Evolutionary conservation across 2,888 invertebrate species (phyloP), one percentile per base, ranked within the genome.

Genomic region (Hyalella azteca): DNA sequence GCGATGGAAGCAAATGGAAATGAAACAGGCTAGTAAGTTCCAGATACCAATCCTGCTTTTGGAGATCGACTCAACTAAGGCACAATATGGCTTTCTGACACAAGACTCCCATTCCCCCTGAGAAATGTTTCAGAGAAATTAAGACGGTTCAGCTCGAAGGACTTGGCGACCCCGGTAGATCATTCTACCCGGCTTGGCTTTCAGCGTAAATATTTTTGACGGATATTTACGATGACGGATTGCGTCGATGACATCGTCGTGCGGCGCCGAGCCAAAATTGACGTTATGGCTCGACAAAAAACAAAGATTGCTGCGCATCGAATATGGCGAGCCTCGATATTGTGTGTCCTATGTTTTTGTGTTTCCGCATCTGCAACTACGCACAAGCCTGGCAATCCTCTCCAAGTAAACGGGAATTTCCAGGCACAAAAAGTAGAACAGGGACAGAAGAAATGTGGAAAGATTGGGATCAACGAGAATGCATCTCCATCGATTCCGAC

Each of bases 401-500:
- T 22, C 32, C 59, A 66, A 36, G 66, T 26, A 15, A 29, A 22
- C 0, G 29, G 13, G 54, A 54, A 29, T 54, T 29, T 26, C 29
- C 29, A 54, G 26, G 54, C 54, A 54, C 22, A 54, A 29, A 54
- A 29, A 26, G 54, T 29, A 29, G 54, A 54, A 26, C 54, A 54
- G 29, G 13, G 22, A 66, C 36, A 66, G 29, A 66, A 66, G 22
- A 29, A 66, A 29, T 66, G 66, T 36, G n/a, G 36, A 29, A 54
- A 54, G 54, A 22, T 54, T 22, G 54, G 54, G 66, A 66, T 66
- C 36, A 19, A 7, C 19, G 15, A n/a, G 36, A 29, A 29, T 66
- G 66, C 66, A 66, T 32, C 36, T 32, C 19, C 66, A 66, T 66
- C 66, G 36, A 36, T 66, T 66, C 66, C 22, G 66, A 36, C 66